Percentiles rank a stretch among this genome's conserved stretches.
phyloP scores from a whole-genome alignment of 2,888 invertebrate species.

The Lottia gigantea region DNA sequence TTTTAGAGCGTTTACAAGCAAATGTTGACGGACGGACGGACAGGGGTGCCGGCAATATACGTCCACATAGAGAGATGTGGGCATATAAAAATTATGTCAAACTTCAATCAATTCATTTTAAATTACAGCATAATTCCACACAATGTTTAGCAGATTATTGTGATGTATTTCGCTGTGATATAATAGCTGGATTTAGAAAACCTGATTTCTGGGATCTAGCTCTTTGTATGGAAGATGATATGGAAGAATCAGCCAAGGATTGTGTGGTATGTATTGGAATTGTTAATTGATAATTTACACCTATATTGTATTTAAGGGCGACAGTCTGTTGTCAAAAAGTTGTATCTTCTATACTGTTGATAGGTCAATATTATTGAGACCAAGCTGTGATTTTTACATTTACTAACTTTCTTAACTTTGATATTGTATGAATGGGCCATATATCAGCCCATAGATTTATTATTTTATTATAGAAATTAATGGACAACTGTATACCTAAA shows the following conservation, averaged over 20 bases:
- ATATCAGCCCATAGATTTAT: not conserved
- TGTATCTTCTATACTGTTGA: no score
- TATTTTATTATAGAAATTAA: constrained; percentile 75
- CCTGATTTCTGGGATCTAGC: constrained; percentile 61
- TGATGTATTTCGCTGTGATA: constrained; percentile 95
- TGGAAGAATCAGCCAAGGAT: constrained; percentile 52
- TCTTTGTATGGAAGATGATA: constrained; percentile 64
- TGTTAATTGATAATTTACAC: no score
- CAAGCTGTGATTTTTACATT: no score
- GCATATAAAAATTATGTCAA: not conserved
- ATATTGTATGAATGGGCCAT: no score
- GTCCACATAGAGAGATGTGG: no score
- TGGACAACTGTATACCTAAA: constrained; percentile 65
- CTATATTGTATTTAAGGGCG: no score
- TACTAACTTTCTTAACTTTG: no score
- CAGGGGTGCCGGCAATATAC: no score
- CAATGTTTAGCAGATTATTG: constrained; percentile 94
- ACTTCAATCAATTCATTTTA: constrained; percentile 11
- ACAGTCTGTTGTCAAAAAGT: no score
- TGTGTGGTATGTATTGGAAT: constrained; percentile 49
- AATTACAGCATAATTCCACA: constrained; percentile 84
- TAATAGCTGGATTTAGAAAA: constrained; percentile 65
- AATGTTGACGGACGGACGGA: no score
- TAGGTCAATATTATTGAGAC: no score
- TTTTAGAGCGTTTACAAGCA: no score